Evolutionary conservation across 2,888 invertebrate genomes (phyloP), one percentile per base, ranked within the genome.

Genomic region (Drosophila austrosaltans): DNA sequence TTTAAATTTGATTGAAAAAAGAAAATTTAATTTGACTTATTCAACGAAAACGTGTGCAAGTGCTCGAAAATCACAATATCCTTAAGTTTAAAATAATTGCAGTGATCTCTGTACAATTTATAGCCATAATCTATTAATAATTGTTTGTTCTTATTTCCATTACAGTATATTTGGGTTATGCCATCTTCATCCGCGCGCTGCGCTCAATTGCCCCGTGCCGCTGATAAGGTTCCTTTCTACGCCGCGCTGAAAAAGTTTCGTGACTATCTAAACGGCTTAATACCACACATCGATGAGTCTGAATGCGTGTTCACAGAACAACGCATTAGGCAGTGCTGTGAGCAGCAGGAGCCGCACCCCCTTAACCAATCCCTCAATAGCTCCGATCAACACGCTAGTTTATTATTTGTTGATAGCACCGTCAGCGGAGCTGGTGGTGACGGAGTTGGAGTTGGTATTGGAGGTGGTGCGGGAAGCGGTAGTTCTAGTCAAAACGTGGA

Each of bases 161-260:
- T 93, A 12, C 94, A 98, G 98, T 96, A 97, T 92, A 97, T 98
- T 94, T 99, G 98, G 97, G 99, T 99, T 91, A 98, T 99, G 98
- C 99, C 99, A 77, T 99, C 98, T 64, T 98, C 98, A 61, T 98
- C 98, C 90, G 98, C 99, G 60, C 95, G 99, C 63, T 99, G 98
- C 93, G 98, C 99, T 44, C 98, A 99, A 93, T 94, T 99, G 82
- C 99, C 99, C n/a, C 95, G 98, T 82, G 98, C 98, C 22, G 97
- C 98, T 0, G 99, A 99, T 93, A 99, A 99, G 93, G 98, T 99
- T 71, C 99, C 99, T 78, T 99, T 98, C 93, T 99, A 98, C 93
- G 95, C 97, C 72, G 98, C 98, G 63, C 94, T 99, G 56, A 98
- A 98, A 93, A 98, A 98, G 93, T 97, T 98, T 93, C 95, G 98